Percentiles rank a stretch among this genome's conserved stretches.
These are phyloP conservation scores for Unio delphinus DNA, from an alignment of 2,888 invertebrate species.

Conservation along the genomic window DNA sequence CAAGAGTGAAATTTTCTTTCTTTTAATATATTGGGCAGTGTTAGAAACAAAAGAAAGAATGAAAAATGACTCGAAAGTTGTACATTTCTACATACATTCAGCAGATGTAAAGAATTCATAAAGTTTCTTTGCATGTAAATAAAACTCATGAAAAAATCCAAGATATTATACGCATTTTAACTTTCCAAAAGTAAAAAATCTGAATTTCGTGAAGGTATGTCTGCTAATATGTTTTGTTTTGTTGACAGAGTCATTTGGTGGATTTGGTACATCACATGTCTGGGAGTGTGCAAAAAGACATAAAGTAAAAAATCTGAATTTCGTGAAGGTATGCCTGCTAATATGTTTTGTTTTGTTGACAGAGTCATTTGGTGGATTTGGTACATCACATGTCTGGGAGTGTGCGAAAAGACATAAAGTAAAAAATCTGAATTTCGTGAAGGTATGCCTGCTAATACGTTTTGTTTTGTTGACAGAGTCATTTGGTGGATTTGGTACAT, in stretches of 20 bases:
- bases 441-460: slow-evolving; percentile 3
- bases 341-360: slow-evolving; percentile 53
- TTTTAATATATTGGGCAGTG: too few species aligned
- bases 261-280: slow-evolving; percentile 96
- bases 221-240: slow-evolving; percentile 7
- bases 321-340: slow-evolving; percentile 11
- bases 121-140: too few species aligned
- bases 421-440: slow-evolving; percentile 5
- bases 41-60: too few species aligned
- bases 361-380: slow-evolving; percentile 89
- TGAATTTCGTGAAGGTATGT: slow-evolving; percentile 8
- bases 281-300: slow-evolving; percentile 92
- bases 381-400: slow-evolving; percentile 98
- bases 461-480: slow-evolving; percentile 77
- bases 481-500: slow-evolving; percentile 90
- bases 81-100: too few species aligned
- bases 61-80: too few species aligned
- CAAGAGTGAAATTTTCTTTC: too few species aligned
- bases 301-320: slow-evolving; percentile 75
- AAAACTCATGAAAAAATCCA: too few species aligned
- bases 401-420: slow-evolving; percentile 84
- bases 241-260: slow-evolving; percentile 84
- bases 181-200: too few species aligned
- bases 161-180: too few species aligned
- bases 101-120: too few species aligned